Evolutionary conservation across 2,113 vertebrate species (phyloP).

Genomic region (Varanus komodoensis): DNA sequence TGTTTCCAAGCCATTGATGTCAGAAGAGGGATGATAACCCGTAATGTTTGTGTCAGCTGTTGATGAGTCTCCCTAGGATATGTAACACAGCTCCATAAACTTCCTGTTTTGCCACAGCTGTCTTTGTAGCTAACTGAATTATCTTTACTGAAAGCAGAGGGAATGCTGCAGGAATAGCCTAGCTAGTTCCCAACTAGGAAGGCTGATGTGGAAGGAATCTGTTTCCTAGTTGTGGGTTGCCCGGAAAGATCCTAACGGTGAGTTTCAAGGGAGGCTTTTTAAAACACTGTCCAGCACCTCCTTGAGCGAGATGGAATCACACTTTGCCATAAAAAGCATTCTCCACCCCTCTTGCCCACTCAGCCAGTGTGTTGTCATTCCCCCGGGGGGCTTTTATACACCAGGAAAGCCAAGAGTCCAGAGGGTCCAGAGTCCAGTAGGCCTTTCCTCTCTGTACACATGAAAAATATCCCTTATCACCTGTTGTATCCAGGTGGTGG

Average conservation of each 20-base stretch:
- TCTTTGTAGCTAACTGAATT: slow-evolving; percentile 31
- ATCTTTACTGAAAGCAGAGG: slow-evolving; percentile 8
- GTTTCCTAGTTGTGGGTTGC: background rate
- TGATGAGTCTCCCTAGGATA: background rate
- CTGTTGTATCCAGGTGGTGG: background rate
- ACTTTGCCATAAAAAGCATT: too few relatives aligned
- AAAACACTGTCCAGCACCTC: too few relatives aligned
- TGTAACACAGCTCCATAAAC: accelerated
- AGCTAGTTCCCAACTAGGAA: background rate
- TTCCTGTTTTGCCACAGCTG: background rate
- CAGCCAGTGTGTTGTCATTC: too few relatives aligned
- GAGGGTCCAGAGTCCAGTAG: background rate
- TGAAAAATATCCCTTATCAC: too few relatives aligned
- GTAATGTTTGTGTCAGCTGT: background rate
- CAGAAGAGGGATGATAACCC: slow-evolving; percentile 7
- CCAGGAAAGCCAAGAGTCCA: background rate
- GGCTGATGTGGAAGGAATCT: background rate
- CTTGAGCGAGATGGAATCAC: too few relatives aligned
- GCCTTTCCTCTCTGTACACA: too few relatives aligned
- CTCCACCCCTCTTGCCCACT: too few relatives aligned
- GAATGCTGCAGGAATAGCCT: slow-evolving; percentile 4
- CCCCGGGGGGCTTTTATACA: too few relatives aligned
- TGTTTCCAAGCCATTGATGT: background rate
- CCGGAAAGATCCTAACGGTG: too few relatives aligned
- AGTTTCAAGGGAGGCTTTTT: too few relatives aligned